Conservation (phyloP, 2,797 vertebrate species). For the Manis crassicaudata region DNA sequence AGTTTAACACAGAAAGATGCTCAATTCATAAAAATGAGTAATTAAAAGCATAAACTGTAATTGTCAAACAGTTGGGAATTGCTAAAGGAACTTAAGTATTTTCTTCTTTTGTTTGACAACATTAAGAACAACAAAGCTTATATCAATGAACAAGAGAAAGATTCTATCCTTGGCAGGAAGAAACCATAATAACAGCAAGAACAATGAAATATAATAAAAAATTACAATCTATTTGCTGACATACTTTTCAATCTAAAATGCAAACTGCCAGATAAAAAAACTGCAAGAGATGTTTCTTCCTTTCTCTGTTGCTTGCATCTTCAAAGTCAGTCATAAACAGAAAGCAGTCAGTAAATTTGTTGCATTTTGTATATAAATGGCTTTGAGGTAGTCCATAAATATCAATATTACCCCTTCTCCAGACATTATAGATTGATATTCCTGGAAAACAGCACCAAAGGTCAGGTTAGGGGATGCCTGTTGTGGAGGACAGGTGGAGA, state of each 20-base stretch:
- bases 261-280: neutral
- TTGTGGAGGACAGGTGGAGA: neutral
- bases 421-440: neutral
- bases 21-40: neutral
- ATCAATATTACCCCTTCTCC: neutral
- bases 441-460: neutral
- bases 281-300: neutral
- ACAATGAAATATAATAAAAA: neutral
- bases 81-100: neutral
- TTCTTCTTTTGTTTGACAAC: neutral
- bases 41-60: neutral
- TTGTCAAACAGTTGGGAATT: neutral
- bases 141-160: neutral
- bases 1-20: neutral
- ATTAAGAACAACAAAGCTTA: neutral
- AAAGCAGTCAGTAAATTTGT: neutral
- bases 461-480: fast-evolving
- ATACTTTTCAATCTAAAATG: neutral
- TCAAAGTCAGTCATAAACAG: neutral
- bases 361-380: neutral
- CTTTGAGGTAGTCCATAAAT: neutral
- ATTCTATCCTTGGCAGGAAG: neutral
- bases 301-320: neutral
- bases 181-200: neutral
- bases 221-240: neutral